Percentiles rank a stretch among this genome's conserved stretches.
Conservation (phyloP, 1,140 invertebrate species). For the Nomia melanderi region DNA sequence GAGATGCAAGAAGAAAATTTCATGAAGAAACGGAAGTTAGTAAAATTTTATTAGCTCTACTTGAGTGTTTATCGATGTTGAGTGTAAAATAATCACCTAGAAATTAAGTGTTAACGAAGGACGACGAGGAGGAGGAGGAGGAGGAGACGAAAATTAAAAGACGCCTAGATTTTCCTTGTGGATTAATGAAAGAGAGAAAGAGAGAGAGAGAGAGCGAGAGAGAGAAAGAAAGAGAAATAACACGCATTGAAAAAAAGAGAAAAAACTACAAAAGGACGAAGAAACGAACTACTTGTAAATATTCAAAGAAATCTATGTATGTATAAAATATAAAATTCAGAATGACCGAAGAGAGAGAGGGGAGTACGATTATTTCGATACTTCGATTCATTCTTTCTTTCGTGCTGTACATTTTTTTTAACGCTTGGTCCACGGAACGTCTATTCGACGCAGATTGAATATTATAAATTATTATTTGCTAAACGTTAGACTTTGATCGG, state of each 20-base stretch:
- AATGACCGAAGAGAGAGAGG: constrained; percentile 37
- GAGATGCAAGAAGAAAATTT: background rate
- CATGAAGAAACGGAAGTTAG: constrained; percentile 23
- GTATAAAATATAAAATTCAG: constrained; percentile 44
- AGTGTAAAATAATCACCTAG: constrained; percentile 72
- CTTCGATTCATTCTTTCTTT: too few relatives aligned
- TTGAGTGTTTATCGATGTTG: constrained; percentile 74
- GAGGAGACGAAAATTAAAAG: constrained; percentile 17
- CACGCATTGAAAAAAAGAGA: background rate
- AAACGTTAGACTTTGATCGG: too few relatives aligned
- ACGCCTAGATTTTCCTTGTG: constrained; percentile 9
- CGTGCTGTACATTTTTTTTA: too few relatives aligned
- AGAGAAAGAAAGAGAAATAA: too few relatives aligned
- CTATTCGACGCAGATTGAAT: background rate
- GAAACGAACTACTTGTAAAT: constrained; percentile 61
- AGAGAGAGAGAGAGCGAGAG: too few relatives aligned
- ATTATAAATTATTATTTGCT: too few relatives aligned
- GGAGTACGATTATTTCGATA: too few relatives aligned
- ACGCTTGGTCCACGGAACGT: too few relatives aligned
- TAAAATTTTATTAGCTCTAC: constrained; percentile 64
- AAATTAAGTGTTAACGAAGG: constrained; percentile 66
- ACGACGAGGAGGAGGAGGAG: too few relatives aligned
- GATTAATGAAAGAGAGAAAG: background rate
- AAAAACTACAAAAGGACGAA: constrained; percentile 2
- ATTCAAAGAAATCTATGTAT: constrained; percentile 51